Percentiles rank a stretch among this genome's conserved stretches.
phyloP scores from a whole-genome alignment of 2,113 vertebrate species.

The Brachyhypopomus occidentalis region DNA sequence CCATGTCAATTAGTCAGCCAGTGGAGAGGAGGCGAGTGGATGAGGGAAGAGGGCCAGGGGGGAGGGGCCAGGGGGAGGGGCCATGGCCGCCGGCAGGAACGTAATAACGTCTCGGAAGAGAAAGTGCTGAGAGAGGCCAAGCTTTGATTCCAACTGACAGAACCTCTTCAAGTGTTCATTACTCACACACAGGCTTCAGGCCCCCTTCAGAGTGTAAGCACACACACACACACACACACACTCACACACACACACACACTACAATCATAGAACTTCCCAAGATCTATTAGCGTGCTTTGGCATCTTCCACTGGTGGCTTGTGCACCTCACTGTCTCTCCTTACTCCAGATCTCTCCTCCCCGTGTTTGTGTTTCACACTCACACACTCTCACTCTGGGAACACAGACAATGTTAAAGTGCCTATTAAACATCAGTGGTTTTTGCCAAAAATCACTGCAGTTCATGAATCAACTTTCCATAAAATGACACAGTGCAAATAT shows the following conservation, averaged over 20 bases:
- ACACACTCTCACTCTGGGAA: background rate
- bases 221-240: constrained; percentile 46
- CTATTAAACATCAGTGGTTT: background rate
- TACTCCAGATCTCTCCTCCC: background rate
- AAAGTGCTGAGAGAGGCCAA: constrained; percentile 83
- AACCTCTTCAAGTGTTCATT: constrained; percentile 87
- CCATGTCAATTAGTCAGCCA: constrained; percentile 79
- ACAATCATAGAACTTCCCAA: constrained; percentile 6
- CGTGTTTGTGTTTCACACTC: background rate
- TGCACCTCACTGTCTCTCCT: background rate
- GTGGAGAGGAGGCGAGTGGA: constrained; percentile 56
- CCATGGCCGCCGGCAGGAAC: constrained; percentile 64
- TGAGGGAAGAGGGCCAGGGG: constrained; percentile 71
- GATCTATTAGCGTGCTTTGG: constrained; percentile 32
- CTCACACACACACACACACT: constrained; percentile 35
- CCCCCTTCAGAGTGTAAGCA: constrained; percentile 67
- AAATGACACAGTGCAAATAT: no score
- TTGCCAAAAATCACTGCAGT: background rate
- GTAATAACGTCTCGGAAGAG: constrained; percentile 81
- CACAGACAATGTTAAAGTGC: constrained; percentile 8
- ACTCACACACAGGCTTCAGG: constrained; percentile 84
- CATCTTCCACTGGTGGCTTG: background rate
- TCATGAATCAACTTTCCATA: no score
- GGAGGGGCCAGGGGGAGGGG: constrained; percentile 33
- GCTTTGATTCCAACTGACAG: constrained; percentile 87